phyloP scores from a whole-genome alignment of 37 sponge, comb jelly and placozoan species.

The Petrosia ficiformis region DNA sequence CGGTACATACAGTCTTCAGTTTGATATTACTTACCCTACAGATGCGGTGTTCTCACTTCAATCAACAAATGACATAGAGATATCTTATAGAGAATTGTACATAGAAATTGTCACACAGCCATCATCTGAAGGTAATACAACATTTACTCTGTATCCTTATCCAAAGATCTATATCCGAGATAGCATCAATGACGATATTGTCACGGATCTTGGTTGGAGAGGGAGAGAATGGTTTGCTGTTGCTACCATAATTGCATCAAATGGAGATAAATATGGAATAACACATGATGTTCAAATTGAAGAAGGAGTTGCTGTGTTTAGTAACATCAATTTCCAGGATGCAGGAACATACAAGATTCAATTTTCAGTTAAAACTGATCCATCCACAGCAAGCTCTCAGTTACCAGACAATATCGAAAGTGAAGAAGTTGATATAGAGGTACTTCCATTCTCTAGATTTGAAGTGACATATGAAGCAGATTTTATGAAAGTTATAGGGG shows the following conservation, averaged over 20 bases:
- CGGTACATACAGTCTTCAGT: conserved; percentile 49
- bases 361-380: conserved; percentile 35
- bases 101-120: conserved; percentile 29
- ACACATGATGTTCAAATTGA: background rate
- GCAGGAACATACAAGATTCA: conserved; percentile 21
- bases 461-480: conserved; percentile 30
- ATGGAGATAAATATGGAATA: background rate
- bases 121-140: conserved; percentile 35
- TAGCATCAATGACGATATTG: background rate
- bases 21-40: conserved; percentile 51
- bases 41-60: conserved; percentile 32
- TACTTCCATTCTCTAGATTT: conserved; percentile 11
- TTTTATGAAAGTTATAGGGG: conserved; percentile 6
- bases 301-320: conserved; percentile 45
- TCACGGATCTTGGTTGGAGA: conserved; percentile 63
- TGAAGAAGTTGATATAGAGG: conserved; percentile 5
- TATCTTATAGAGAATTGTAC: conserved; percentile 10
- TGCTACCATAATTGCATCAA: conserved; percentile 7
- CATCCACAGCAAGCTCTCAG: conserved; percentile 4
- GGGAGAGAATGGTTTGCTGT: conserved; percentile 53
- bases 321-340: conserved; percentile 3
- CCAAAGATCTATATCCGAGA: conserved; percentile 50
- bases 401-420: background rate
- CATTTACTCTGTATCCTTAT: conserved; percentile 37
- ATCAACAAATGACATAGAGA: background rate